These are phyloP conservation scores for Chelonus formosanus DNA, from an alignment of 2,888 invertebrate genomes.

Conservation along the genomic window DNA sequence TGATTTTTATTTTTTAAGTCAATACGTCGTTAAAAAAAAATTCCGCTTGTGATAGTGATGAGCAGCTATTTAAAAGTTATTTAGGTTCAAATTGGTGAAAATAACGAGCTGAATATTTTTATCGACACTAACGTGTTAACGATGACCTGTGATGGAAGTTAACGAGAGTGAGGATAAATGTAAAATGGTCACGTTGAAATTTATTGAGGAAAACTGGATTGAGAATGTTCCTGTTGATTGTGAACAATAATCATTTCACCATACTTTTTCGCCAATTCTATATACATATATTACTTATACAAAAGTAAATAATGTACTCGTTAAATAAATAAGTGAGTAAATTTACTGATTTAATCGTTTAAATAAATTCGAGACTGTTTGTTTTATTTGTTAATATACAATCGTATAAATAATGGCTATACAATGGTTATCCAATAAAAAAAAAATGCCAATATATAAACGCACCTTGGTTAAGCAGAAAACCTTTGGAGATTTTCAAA, in stretches of 20 bases:
- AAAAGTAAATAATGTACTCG: constrained; percentile 11
- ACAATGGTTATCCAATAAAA: constrained; percentile 14
- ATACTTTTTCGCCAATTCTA: background rate
- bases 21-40: too few species aligned
- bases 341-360: constrained; percentile 11
- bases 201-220: constrained; percentile 7
- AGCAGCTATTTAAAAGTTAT: too few species aligned
- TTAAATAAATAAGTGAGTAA: constrained; percentile 23
- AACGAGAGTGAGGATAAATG: constrained; percentile 35
- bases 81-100: too few species aligned
- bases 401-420: constrained; percentile 5
- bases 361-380: background rate
- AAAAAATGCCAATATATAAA: constrained; percentile 39
- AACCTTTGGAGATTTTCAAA: constrained; percentile 70
- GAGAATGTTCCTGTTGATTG: constrained; percentile 15
- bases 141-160: constrained; percentile 32
- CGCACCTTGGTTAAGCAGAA: constrained; percentile 69
- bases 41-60: too few species aligned
- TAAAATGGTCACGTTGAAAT: constrained; percentile 30
- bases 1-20: too few species aligned
- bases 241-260: constrained; percentile 17
- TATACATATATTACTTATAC: background rate
- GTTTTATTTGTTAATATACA: background rate
- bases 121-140: constrained; percentile 27
- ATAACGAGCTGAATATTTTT: constrained; percentile 26